Base-by-base conservation (phyloP, 2,113 vertebrate genomes). In the Embiotoca jacksoni region DNA sequence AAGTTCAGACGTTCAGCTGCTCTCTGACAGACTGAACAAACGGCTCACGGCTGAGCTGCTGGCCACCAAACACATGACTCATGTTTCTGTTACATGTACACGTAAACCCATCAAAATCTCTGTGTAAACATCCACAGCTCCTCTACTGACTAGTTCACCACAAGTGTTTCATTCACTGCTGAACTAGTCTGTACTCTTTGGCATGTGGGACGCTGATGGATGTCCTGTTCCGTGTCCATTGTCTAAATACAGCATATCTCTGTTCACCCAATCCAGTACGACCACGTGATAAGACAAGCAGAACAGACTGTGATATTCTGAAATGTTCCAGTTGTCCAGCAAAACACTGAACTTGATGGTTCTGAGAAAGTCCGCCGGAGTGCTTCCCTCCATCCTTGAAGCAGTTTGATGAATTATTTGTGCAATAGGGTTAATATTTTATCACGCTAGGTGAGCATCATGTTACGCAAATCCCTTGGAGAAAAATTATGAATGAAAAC, bases 371-470 rank as follows among this genome's bases (percentile, higher is more conserved):
- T 75, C 72, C 7, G 9, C 73, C 71, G 2, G 56, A 30, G 60
- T 56, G n/a, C 64, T 70, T 49, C 35, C 33, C 47, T 46, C 71
- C 16, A 64, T 79, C 37, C 64, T 67, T 31, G 16, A 49, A 53
- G 83, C 59, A 9, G 58, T 86, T 82, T 75, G 67, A 88, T 92
- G 14, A 86, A 91, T 89, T 89, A 92, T 93, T 90, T 86, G 84
- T 68, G 63, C 7, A 23, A 23, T 30, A 1, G 46, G 63, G 84
- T 91, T 73, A 91, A 91, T 90, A 86, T 91, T 92, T 90, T 44
- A 89, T 82, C 47, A 33, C 8, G 76, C 78, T 39, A 70, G 74
- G 81, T 72, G n/a, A 57, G 90, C 30, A 36, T 93, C 86, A 23
- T 32, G 68, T 92, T 90, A 83, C 91, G 10, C 49, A 13, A 66